phyloP scores from a whole-genome alignment of 1,140 invertebrate species.

The Halictus rubicundus region DNA sequence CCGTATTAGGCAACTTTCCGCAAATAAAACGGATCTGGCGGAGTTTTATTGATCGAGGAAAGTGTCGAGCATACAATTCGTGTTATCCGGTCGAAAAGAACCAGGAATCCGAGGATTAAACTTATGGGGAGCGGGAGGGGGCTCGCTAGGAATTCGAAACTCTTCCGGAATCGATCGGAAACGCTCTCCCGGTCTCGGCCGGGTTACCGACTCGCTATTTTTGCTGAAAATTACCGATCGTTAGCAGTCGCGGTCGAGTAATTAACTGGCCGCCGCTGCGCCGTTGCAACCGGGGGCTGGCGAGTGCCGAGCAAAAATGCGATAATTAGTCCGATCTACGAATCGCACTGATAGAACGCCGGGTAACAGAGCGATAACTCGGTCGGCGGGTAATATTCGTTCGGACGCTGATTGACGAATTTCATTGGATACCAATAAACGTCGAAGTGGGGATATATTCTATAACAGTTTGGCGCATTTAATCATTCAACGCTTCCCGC shows the following conservation, averaged over 20 bases:
- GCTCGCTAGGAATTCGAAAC: neutral
- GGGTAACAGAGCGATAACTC: slow-evolving; percentile 4
- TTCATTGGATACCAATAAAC: slow-evolving; percentile 14
- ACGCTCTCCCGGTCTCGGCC: neutral
- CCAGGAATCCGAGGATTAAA: too few species aligned
- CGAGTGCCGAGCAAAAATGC: slow-evolving; percentile 4
- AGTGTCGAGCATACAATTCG: too few species aligned
- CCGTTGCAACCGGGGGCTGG: too few species aligned
- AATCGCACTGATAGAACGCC: neutral
- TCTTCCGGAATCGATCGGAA: neutral
- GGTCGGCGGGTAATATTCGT: slow-evolving; percentile 2
- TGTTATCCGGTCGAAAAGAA: too few species aligned
- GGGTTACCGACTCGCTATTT: neutral
- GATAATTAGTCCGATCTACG: slow-evolving; percentile 2
- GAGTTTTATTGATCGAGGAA: too few species aligned
- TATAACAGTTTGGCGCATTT: neutral
- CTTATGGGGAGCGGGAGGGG: too few species aligned
- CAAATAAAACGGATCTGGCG: too few species aligned
- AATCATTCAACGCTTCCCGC: neutral
- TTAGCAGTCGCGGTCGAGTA: slow-evolving; percentile 5
- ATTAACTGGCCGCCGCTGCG: slow-evolving; percentile 2
- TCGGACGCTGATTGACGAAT: neutral
- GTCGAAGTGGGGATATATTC: neutral
- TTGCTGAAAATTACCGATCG: slow-evolving; percentile 20
- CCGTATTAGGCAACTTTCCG: too few species aligned